Evolutionary conservation across 1,140 invertebrate species (phyloP), one percentile per base, ranked within the genome.

Genomic region (Gyrodactylus salaris): DNA sequence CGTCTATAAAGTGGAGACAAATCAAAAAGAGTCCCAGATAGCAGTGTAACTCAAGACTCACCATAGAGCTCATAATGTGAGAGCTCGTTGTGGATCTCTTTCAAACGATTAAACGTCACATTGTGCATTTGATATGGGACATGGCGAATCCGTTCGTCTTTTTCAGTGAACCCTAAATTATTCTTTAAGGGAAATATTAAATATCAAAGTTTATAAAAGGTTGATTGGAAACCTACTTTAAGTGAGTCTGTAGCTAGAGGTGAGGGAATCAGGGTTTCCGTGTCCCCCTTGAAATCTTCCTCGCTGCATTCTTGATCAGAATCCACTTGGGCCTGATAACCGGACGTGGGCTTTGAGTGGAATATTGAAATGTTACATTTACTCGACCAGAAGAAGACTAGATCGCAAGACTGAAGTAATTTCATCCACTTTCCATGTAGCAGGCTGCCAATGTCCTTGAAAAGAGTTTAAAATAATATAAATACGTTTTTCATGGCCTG

Each of bases 381-480:
- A 54, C 34, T 54, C n/a, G 34, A 54, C 34, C 34, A 54, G 34
- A 54, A n/a, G n/a, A 54, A 54, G n/a, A 54, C n/a, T 54, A 54
- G 34, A 54, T 54, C 34, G 34, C 34, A 54, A 16, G 34, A 54
- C n/a, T 54, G 34, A 54, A 54, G 34, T 16, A 54, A n/a, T 54
- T 54, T 54, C n/a, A 54, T 16, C 34, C 34, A 54, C n/a, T 54
- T 54, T 16, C 34, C n/a, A 54, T 54, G 34, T 54, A 54, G n/a
- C 34, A 54, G n/a, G n/a, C 34, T 16, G 7, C 34, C 34, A 54
- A 54, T 54, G n/a, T 88, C 86, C 77, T 87, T 88, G 76, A 87
- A 86, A 16, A 54, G n/a, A 54, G 34, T 54, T 54, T 54, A 16
- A 54, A 54, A 54, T 54, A n/a, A 16, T 16, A 54, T 16, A 54